A percentile compares a stretch with the other conserved stretches of the same genome.
These are phyloP conservation scores for Cladopsammia gracilis DNA, from an alignment of 64 coral and sea anemone species.

Conservation along the genomic window DNA sequence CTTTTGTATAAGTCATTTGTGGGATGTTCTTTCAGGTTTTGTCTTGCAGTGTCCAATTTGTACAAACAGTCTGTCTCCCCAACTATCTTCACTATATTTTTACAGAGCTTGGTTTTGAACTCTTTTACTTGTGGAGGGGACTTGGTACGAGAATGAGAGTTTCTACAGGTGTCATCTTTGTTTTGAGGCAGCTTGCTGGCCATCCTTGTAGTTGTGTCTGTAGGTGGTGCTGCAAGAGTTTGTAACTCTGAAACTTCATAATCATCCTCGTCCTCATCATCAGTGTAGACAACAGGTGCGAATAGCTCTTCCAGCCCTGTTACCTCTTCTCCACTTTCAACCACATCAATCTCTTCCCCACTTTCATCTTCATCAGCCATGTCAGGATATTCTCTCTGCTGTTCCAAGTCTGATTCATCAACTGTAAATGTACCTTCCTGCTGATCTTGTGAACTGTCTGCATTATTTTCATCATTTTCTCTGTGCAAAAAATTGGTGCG, in stretches of 20 bases:
- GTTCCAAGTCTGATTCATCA: not conserved
- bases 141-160: not conserved
- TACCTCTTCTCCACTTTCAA: not conserved
- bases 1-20: not conserved
- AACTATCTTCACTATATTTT: conserved; percentile 25
- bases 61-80: not conserved
- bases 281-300: not conserved
- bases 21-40: conserved; percentile 12
- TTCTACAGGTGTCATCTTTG: too few species aligned
- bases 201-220: not conserved
- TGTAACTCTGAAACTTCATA: not conserved
- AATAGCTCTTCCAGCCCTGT: not conserved
- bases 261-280: conserved; percentile 15
- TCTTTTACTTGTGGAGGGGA: not conserved
- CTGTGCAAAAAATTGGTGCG: conserved; percentile 36
- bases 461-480: conserved; percentile 13
- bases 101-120: conserved; percentile 29
- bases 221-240: not conserved
- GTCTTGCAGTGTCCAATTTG: conserved; percentile 3
- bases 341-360: not conserved
- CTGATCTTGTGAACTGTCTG: not conserved
- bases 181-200: not conserved
- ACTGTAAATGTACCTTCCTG: too few species aligned
- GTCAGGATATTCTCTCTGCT: not conserved
- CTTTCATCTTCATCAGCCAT: not conserved